Evolutionary conservation across 1,140 invertebrate species (phyloP), one percentile per base, ranked within the genome.

Genomic region (Drosophila bifasciata): DNA sequence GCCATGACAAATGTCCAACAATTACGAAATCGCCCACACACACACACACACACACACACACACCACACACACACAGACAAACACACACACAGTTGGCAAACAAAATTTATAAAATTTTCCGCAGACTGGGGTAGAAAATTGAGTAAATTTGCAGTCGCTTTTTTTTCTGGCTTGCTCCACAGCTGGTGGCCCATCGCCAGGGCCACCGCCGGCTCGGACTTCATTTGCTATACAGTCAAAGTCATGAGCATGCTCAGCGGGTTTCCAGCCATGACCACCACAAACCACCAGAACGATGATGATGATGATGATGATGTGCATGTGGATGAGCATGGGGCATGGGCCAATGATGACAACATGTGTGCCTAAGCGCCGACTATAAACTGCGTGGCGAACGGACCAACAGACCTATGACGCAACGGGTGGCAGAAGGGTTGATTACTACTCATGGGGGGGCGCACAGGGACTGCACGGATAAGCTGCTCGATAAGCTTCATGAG

Each of bases 211-310:
- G 5, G 5, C 23, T 25, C 23, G 23, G 32, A 73, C 72, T 74
- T 86, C 73, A 71, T 83, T 84, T 83, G 69, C 62, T 56, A 71
- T 74, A 74, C 72, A 56, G 67, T 60, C 51, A 80, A 85, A 86
- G 86, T 86, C 81, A 85, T 80, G 80, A 85, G 81, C 77, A 77
- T 80, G 76, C 76, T 60, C 71, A 23, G 51, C 25, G 53, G 57
- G 60, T 60, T 41, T 46, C 46, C 69, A 56, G 51, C 59, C 56
- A 46, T 73, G 57, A 51, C 56, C 44, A 53, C 56, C 56, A 69
- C 46, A 28, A 25, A 6, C 32, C 39, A 39, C 19, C 43, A 19
- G 21, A 32, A 76, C 60, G 71, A 44, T 55, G 70, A 62, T 60
- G 46, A 80, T 45, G 67, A 68, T 71, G 41, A 51, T 32, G 45